Evolutionary conservation across 2,113 vertebrate genomes (phyloP).

Genomic region (Struthidea cinerea): DNA sequence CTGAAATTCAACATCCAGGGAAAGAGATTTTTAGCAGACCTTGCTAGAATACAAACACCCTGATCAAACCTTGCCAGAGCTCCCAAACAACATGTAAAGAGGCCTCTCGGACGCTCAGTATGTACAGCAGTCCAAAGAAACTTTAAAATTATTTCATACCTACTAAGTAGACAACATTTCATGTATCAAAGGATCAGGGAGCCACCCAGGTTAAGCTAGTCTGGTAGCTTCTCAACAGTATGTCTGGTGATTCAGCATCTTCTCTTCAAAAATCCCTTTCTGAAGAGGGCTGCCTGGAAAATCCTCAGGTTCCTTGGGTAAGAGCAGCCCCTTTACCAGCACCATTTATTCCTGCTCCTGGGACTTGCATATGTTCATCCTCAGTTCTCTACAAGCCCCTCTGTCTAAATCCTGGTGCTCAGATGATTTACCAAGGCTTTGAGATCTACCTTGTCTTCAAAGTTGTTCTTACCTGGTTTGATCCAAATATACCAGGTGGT

Average conservation of each 20-base stretch:
- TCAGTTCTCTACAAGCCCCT: neutral
- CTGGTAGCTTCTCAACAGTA: neutral
- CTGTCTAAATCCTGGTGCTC: neutral
- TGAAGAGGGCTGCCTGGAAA: neutral
- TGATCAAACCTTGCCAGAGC: neutral
- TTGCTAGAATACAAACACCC: neutral
- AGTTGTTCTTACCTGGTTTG: neutral
- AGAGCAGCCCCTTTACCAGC: neutral
- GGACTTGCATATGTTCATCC: neutral
- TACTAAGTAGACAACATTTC: neutral
- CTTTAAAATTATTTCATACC: neutral
- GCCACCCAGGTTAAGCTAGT: neutral
- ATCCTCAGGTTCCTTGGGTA: neutral
- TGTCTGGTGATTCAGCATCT: neutral
- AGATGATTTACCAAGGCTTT: neutral
- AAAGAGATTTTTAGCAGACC: neutral
- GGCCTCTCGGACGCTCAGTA: neutral
- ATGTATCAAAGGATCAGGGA: neutral
- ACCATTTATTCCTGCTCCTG: neutral
- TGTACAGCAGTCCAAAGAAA: neutral
- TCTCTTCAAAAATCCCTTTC: neutral
- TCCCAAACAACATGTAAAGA: neutral
- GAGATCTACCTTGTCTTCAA: neutral
- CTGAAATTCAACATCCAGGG: constrained; percentile 60
- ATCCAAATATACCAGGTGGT: neutral